A percentile compares a stretch with the other conserved stretches of the same genome.
Evolutionary conservation across 2,888 invertebrate genomes (phyloP).

Genomic region (Hydroisotoma schaefferi): DNA sequence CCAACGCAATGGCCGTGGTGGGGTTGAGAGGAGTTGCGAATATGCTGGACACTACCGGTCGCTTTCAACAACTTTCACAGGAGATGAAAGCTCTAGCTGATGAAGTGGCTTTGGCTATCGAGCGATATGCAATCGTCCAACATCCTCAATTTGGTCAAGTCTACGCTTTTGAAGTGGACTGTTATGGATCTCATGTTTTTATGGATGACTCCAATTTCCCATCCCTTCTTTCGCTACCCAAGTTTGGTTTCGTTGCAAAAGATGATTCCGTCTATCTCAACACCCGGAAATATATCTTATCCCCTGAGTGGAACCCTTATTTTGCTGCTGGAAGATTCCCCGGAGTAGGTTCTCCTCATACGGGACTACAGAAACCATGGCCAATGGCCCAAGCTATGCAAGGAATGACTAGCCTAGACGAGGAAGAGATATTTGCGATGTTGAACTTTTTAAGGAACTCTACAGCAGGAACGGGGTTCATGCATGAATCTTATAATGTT

Average conservation of each 20-base stretch:
- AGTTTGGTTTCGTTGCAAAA: constrained; percentile 34
- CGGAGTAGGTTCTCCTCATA: constrained; percentile 43
- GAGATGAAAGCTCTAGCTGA: constrained; percentile 27
- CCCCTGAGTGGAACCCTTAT: constrained; percentile 39
- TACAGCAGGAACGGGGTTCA: constrained; percentile 42
- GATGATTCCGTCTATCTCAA: constrained; percentile 40
- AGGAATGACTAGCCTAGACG: constrained; percentile 37
- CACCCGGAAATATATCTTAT: constrained; percentile 38
- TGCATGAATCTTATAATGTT: constrained; percentile 41
- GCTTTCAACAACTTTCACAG: constrained; percentile 21
- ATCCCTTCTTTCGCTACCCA: constrained; percentile 37
- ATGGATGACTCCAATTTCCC: constrained; percentile 47
- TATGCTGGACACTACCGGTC: constrained; percentile 21
- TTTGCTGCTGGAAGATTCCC: constrained; percentile 33
- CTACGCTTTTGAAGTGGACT: constrained; percentile 46
- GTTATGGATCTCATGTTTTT: constrained; percentile 43
- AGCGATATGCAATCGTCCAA: constrained; percentile 30
- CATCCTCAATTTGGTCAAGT: constrained; percentile 44
- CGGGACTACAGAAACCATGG: constrained; percentile 41
- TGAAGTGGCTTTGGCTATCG: constrained; percentile 34
- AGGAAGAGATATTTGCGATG: constrained; percentile 35
- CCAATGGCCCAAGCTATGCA: constrained; percentile 44
- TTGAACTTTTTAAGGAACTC: constrained; percentile 33
- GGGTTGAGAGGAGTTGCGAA: constrained; percentile 39
- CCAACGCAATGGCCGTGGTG: constrained; percentile 41